phyloP scores from a whole-genome alignment of 2,113 vertebrate species.

The Oryzias woworae region DNA sequence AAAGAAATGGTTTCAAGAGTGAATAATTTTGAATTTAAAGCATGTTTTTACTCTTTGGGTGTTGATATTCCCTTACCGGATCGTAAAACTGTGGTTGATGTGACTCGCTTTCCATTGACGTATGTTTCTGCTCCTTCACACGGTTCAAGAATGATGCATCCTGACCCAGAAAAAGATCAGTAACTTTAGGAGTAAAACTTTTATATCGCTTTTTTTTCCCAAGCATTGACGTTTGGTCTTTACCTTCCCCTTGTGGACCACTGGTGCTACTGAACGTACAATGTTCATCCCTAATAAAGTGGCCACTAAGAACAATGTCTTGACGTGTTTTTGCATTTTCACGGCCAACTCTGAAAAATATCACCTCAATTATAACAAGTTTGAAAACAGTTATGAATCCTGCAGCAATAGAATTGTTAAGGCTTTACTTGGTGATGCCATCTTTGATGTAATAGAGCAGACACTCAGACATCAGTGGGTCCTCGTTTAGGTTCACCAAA shows the following conservation, averaged over 20 bases:
- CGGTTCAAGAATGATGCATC: slow-evolving; percentile 87
- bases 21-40: too few relatives aligned
- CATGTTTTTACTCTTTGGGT: too few relatives aligned
- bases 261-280: slow-evolving; percentile 92
- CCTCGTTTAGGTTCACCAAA: slow-evolving; percentile 95
- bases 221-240: not conserved
- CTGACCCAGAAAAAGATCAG: slow-evolving; percentile 32
- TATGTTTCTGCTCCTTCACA: slow-evolving; percentile 94
- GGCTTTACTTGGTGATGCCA: slow-evolving; percentile 87
- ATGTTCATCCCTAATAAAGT: slow-evolving; percentile 96
- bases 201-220: not conserved
- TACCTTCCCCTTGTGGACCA: slow-evolving; percentile 85
- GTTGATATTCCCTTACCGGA: slow-evolving; percentile 79
- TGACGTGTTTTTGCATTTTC: slow-evolving; percentile 92
- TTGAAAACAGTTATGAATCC: not conserved
- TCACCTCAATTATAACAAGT: not conserved
- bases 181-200: not conserved
- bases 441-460: slow-evolving; percentile 99
- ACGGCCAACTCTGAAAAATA: slow-evolving; percentile 86
- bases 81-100: slow-evolving; percentile 84
- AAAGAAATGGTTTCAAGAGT: too few relatives aligned
- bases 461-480: slow-evolving; percentile 96
- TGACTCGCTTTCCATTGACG: slow-evolving; percentile 94
- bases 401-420: not conserved
- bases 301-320: slow-evolving; percentile 95